phyloP scores from a whole-genome alignment of 2,113 vertebrate genomes.

The Catharus bicknelli region DNA sequence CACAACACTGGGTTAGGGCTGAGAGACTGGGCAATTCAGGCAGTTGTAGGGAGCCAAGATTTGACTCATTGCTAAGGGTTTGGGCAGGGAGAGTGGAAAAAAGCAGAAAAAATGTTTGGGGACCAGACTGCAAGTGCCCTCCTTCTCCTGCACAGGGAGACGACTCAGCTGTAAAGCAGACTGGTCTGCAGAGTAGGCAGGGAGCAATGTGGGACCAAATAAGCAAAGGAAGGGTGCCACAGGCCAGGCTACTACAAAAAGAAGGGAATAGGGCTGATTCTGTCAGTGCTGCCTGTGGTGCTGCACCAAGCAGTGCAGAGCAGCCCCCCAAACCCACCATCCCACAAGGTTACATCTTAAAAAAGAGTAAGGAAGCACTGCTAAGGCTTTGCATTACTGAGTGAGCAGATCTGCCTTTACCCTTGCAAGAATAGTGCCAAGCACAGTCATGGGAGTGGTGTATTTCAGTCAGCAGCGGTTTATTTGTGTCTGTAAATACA shows the following conservation, averaged over 20 bases:
- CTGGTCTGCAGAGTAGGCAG: background rate
- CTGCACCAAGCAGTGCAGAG: background rate
- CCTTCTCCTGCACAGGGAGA: background rate
- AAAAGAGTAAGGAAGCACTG: background rate
- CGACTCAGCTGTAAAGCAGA: background rate
- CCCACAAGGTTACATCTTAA: background rate
- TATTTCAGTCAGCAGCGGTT: conserved; percentile 30
- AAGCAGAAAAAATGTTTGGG: background rate
- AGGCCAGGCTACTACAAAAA: background rate
- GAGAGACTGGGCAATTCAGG: background rate
- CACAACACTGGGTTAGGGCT: background rate
- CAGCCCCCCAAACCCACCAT: background rate
- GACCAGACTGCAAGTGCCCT: background rate
- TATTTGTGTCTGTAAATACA: conserved; percentile 39
- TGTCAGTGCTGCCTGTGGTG: background rate
- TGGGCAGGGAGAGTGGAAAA: background rate
- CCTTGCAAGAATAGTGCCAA: background rate
- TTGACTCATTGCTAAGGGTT: background rate
- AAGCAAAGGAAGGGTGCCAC: background rate
- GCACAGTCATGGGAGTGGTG: conserved; percentile 11
- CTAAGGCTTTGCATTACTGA: background rate
- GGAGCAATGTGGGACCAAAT: background rate
- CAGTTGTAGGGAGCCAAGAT: background rate
- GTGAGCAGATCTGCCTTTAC: background rate
- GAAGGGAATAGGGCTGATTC: background rate